These are phyloP conservation scores for Chloroclystis v-ata DNA, from an alignment of 2,888 invertebrate genomes.

Conservation along the genomic window DNA sequence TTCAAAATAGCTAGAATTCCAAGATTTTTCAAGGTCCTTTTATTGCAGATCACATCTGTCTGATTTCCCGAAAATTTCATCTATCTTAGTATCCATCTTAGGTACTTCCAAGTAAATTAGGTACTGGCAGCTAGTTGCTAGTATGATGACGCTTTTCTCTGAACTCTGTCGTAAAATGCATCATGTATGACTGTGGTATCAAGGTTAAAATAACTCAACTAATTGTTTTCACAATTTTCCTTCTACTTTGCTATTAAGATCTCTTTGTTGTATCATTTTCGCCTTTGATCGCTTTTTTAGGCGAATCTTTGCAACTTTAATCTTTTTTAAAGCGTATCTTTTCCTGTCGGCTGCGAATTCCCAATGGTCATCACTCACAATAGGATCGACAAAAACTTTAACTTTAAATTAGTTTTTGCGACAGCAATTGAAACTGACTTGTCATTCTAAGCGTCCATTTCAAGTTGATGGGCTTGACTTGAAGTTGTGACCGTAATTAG, in stretches of 20 bases:
- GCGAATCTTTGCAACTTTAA: too few species aligned
- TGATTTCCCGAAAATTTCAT: conserved; percentile 12
- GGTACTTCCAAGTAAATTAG: conserved; percentile 18
- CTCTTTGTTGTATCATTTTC: too few species aligned
- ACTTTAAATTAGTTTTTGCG: conserved; percentile 3
- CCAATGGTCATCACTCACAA: background rate
- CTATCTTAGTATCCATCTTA: conserved; percentile 8
- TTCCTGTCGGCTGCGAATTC: background rate
- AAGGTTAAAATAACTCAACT: conserved; percentile 3
- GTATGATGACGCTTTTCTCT: conserved; percentile 12
- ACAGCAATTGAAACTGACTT: background rate
- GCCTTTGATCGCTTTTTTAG: too few species aligned
- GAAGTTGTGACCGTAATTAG: background rate
- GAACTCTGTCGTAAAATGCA: conserved; percentile 7
- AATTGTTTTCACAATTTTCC: conserved; percentile 13
- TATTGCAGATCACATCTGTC: conserved; percentile 4
- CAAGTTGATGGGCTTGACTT: conserved; percentile 8
- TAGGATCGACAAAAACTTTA: background rate
- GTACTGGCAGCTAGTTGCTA: background rate
- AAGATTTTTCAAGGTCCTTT: conserved; percentile 6
- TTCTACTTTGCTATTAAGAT: conserved; percentile 3
- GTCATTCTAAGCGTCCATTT: conserved; percentile 3
- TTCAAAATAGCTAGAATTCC: too few species aligned
- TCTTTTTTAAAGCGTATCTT: background rate
- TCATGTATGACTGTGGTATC: conserved; percentile 5